Evolutionary conservation across 1,140 invertebrate genomes (phyloP).

Genomic region (Bombus haemorrhoidalis): DNA sequence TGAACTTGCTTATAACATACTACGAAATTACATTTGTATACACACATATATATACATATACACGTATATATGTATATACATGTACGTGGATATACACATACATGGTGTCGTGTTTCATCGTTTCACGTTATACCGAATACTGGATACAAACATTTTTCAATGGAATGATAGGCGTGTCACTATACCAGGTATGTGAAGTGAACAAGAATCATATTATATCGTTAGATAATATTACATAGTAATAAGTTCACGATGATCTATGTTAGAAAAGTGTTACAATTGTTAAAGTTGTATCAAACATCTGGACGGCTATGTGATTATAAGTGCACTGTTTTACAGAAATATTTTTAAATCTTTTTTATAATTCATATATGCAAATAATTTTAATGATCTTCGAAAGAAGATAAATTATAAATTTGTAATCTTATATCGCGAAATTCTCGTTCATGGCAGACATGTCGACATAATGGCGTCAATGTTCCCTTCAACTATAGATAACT

Average conservation of each 20-base stretch:
- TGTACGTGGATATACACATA: constrained; percentile 2
- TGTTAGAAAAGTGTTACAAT: constrained; percentile 3
- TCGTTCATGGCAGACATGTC: constrained; percentile 64
- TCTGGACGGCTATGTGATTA: constrained; percentile 23
- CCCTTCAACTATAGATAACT: constrained; percentile 57
- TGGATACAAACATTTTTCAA: constrained; percentile 47
- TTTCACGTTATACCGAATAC: constrained; percentile 23
- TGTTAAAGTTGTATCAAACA: constrained; percentile 10
- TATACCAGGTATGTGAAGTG: constrained; percentile 28
- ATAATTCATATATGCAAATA: background rate
- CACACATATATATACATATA: background rate
- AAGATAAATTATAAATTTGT: background rate
- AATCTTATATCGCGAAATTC: constrained; percentile 46
- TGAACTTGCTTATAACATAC: constrained; percentile 25
- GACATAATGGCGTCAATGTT: constrained; percentile 66
- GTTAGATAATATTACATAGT: background rate
- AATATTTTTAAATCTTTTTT: background rate
- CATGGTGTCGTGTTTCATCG: constrained; percentile 46
- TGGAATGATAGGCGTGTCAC: constrained; percentile 47
- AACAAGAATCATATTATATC: constrained; percentile 21
- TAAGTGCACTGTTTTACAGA: background rate
- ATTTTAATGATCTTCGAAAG: background rate
- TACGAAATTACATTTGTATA: constrained; percentile 26
- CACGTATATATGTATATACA: too few relatives aligned
- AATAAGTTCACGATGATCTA: background rate